Percentiles rank a stretch among this genome's conserved stretches.
phyloP scores from a whole-genome alignment of 2,797 vertebrate species.

The Fistularia commersonii region DNA sequence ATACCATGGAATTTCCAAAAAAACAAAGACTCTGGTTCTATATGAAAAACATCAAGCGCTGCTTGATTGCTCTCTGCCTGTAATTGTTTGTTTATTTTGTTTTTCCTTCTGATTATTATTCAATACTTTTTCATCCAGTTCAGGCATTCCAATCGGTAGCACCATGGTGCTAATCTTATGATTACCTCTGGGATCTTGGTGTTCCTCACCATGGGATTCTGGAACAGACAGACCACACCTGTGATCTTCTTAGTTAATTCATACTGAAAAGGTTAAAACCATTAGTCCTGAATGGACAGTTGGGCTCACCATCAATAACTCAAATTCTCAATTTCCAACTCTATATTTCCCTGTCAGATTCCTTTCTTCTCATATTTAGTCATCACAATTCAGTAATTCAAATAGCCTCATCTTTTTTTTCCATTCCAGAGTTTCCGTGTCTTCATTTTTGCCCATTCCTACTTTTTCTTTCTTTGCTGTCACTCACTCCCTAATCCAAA shows the following conservation, averaged over 20 bases:
- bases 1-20: constrained; percentile 59
- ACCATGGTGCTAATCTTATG: constrained; percentile 64
- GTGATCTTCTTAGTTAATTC: constrained; percentile 33
- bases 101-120: constrained; percentile 17
- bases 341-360: constrained; percentile 25
- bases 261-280: constrained; percentile 22
- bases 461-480: background rate
- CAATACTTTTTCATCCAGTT: constrained; percentile 9
- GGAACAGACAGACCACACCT: constrained; percentile 39
- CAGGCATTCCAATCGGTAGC: constrained; percentile 25
- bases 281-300: constrained; percentile 26
- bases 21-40: constrained; percentile 42
- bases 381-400: constrained; percentile 55
- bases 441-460: constrained; percentile 15
- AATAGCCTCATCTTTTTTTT: constrained; percentile 37
- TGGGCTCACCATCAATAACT: constrained; percentile 41
- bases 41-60: constrained; percentile 59
- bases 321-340: constrained; percentile 37
- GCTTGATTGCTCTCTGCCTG: constrained; percentile 44
- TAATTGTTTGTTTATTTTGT: constrained; percentile 38
- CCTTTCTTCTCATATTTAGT: constrained; percentile 50
- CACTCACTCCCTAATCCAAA: constrained; percentile 23
- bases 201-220: constrained; percentile 42
- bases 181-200: constrained; percentile 57
- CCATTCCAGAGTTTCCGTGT: constrained; percentile 14